Evolutionary conservation across 2,797 vertebrate species (phyloP).

Genomic region (Mallotus villosus): DNA sequence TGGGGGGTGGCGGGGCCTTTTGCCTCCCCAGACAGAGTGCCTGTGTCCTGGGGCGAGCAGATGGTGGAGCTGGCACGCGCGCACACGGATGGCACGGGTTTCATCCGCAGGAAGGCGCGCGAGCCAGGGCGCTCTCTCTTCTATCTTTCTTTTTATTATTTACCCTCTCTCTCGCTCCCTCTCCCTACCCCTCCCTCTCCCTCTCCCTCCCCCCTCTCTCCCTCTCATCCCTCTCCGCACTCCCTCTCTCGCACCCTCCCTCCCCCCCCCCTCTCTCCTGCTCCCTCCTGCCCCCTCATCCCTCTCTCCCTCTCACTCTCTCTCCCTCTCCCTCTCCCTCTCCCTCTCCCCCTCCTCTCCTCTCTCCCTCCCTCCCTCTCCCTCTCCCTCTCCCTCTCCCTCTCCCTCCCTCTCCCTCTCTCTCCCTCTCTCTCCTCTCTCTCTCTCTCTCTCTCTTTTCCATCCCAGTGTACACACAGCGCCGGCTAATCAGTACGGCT

Average conservation of each 20-base stretch:
- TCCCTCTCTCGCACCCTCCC: neutral
- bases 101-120: constrained; percentile 70
- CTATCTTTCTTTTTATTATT: constrained; percentile 27
- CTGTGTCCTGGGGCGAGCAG: constrained; percentile 72
- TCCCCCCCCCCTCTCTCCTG: constrained; percentile 38
- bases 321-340: constrained; percentile 3
- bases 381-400: constrained; percentile 1
- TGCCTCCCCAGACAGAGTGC: constrained; percentile 59
- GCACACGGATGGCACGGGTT: constrained; percentile 55
- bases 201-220: neutral
- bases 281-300: constrained; percentile 23
- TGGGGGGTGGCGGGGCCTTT: constrained; percentile 38
- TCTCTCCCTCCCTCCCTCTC: constrained; percentile 16
- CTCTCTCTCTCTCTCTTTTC: neutral
- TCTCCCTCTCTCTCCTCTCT: constrained; percentile 27
- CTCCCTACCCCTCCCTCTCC: constrained; percentile 7
- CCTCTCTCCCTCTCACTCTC: constrained; percentile 5
- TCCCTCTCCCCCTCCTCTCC: neutral
- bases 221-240: constrained; percentile 20
- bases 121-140: constrained; percentile 38
- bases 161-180: constrained; percentile 23
- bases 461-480: constrained; percentile 36
- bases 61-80: constrained; percentile 72
- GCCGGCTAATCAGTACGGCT: constrained; percentile 59
- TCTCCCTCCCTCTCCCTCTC: constrained; percentile 33